A percentile compares a stretch with the other conserved stretches of the same genome.
Conservation (phyloP, 2,113 vertebrate genomes). For the Solenodon paradoxus region DNA sequence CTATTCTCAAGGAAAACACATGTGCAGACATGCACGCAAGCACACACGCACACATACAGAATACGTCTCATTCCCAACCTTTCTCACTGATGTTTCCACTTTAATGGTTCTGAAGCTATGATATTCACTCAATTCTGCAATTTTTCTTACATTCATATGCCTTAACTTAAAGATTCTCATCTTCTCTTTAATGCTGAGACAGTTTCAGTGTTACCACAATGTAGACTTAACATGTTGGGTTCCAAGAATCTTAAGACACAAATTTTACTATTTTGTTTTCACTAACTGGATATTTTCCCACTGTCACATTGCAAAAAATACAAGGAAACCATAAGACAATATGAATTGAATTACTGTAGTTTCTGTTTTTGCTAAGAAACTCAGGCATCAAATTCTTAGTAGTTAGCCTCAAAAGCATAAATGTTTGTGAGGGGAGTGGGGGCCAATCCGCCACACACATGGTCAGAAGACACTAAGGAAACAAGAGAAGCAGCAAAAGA, state of each 20-base stretch:
- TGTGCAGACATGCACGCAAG: neutral
- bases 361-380: constrained; percentile 69
- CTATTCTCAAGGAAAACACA: constrained; percentile 25
- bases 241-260: constrained; percentile 23
- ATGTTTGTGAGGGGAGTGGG: neutral
- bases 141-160: neutral
- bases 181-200: neutral
- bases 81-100: constrained; percentile 11
- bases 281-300: constrained; percentile 49
- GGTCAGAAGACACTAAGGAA: constrained; percentile 28
- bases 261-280: constrained; percentile 35
- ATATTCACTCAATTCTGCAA: neutral
- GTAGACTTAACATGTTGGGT: neutral
- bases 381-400: constrained; percentile 42
- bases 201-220: neutral
- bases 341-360: constrained; percentile 58
- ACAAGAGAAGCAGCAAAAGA: neutral
- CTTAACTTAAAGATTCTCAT: neutral
- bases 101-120: constrained; percentile 1
- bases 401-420: constrained; percentile 34
- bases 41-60: neutral
- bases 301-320: constrained; percentile 47
- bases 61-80: neutral
- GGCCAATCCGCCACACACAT: neutral
- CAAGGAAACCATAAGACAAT: constrained; percentile 64